Evolutionary conservation across 2,113 vertebrate genomes (phyloP).

Genomic region (Lepisosteus osseus): DNA sequence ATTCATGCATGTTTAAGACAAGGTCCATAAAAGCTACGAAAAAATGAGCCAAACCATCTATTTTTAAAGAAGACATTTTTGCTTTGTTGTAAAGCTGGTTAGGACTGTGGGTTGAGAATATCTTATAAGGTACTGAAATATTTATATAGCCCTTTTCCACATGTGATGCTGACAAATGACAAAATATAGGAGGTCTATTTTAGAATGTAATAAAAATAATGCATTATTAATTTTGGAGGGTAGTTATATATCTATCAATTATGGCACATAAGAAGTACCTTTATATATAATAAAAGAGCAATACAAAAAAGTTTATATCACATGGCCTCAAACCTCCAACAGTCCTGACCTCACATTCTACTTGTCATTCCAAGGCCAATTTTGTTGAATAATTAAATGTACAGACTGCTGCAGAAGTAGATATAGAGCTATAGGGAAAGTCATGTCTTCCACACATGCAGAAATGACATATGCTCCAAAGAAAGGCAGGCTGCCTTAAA

Average conservation of each 20-base stretch:
- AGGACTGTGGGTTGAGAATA: slow-evolving; percentile 25
- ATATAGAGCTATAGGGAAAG: slow-evolving; percentile 5
- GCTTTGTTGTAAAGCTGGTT: slow-evolving; percentile 5
- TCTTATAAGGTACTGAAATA: slow-evolving; percentile 43
- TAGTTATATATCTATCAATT: slow-evolving; percentile 38
- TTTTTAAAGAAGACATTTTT: not conserved
- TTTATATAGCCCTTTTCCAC: slow-evolving; percentile 35
- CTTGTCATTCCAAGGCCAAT: slow-evolving; percentile 16
- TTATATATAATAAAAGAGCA: slow-evolving; percentile 11
- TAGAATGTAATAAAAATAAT: slow-evolving; percentile 35
- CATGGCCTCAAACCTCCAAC: not conserved
- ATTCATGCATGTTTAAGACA: slow-evolving; percentile 31
- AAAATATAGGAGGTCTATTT: slow-evolving; percentile 39
- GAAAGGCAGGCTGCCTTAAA: not conserved
- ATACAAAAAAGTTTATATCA: not conserved
- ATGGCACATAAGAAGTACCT: slow-evolving; percentile 32
- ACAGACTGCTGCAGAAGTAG: slow-evolving; percentile 11
- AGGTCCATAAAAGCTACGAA: slow-evolving; percentile 47
- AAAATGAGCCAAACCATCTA: slow-evolving; percentile 25
- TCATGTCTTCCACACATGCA: slow-evolving; percentile 6
- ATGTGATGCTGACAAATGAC: slow-evolving; percentile 25
- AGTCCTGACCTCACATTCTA: not conserved
- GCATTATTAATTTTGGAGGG: slow-evolving; percentile 45
- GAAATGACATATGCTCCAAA: not conserved
- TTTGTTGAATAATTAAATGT: slow-evolving; percentile 28